A percentile compares a stretch with the other conserved stretches of the same genome.
These are phyloP conservation scores for Macrosiphum euphorbiae DNA, from an alignment of 2,888 invertebrate genomes.

Conservation along the genomic window DNA sequence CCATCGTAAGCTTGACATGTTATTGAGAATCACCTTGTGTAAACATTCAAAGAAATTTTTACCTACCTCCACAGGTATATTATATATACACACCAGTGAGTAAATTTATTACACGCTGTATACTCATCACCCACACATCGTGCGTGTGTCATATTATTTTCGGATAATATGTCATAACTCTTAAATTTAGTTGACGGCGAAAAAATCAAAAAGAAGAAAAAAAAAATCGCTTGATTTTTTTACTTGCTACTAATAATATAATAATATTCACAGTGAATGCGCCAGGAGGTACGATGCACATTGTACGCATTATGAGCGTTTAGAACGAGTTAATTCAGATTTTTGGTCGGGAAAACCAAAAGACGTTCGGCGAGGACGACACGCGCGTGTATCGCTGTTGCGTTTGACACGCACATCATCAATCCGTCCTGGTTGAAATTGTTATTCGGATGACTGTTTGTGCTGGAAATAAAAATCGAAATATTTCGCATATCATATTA, in stretches of 20 bases:
- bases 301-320: background rate
- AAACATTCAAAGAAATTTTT: background rate
- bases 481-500: slow-evolving; percentile 12
- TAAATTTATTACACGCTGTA: background rate
- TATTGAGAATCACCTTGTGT: background rate
- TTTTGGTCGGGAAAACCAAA: slow-evolving; percentile 1
- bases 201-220: no score
- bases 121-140: background rate
- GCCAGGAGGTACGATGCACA: background rate
- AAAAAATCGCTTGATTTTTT: background rate
- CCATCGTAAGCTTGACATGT: background rate
- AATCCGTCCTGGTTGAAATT: slow-evolving; percentile 38
- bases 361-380: background rate
- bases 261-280: background rate
- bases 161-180: background rate
- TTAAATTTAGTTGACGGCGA: background rate
- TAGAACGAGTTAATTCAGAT: slow-evolving; percentile 23
- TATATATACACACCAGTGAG: background rate
- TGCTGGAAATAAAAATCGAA: slow-evolving; percentile 17
- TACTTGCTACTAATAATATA: background rate
- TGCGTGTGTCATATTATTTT: background rate
- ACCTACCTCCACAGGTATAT: background rate
- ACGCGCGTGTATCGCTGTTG: background rate
- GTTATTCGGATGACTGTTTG: background rate
- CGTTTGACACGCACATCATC: slow-evolving; percentile 50